Conservation (phyloP, 2,113 vertebrate genomes). For the Brienomyrus brachyistius region DNA sequence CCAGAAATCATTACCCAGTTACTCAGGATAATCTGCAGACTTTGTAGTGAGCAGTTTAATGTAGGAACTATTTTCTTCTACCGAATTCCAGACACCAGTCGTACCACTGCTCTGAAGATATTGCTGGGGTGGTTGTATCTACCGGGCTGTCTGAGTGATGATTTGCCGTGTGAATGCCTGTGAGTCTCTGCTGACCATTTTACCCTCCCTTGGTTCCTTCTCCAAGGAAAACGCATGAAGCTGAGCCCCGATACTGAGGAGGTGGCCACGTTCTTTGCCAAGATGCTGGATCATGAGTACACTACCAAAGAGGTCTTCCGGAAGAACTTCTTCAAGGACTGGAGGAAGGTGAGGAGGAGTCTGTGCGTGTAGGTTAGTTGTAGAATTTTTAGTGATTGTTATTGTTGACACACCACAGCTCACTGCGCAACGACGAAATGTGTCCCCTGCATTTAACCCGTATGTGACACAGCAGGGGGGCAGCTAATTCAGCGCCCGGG, state of each 20-base stretch:
- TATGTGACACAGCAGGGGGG: no score
- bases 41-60: background rate
- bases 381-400: no score
- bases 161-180: background rate
- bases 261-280: constrained; percentile 93
- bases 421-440: no score
- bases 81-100: background rate
- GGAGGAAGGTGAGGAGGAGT: constrained; percentile 75
- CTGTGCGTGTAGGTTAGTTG: background rate
- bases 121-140: background rate
- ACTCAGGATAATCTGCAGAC: background rate
- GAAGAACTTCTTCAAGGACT: constrained; percentile 98
- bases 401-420: no score
- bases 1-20: background rate
- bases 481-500: no score
- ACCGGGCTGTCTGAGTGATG: background rate
- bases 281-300: constrained; percentile 98
- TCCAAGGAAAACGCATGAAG: constrained; percentile 82
- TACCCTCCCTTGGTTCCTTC: background rate
- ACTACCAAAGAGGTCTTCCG: constrained; percentile 96
- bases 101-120: background rate
- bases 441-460: no score
- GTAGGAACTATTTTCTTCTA: background rate
- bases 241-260: constrained; percentile 89
- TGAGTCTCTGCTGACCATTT: background rate